These are phyloP conservation scores for Anhinga rufa DNA, from an alignment of 2,113 vertebrate species.

Conservation along the genomic window DNA sequence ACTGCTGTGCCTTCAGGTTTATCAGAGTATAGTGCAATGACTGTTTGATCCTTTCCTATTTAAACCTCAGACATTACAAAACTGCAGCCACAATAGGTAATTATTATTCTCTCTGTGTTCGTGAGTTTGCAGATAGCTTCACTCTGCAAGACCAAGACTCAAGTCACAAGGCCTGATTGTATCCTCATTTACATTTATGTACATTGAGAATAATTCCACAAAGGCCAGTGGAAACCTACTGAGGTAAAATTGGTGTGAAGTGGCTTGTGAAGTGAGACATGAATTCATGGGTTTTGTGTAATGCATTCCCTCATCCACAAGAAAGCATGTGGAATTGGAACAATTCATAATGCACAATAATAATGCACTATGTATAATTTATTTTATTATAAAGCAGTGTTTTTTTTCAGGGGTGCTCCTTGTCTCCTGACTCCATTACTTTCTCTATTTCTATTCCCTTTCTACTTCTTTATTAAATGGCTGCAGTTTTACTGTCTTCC, in stretches of 20 bases:
- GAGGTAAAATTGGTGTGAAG: slow-evolving; percentile 2
- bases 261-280: not conserved
- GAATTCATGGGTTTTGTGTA: not conserved
- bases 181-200: not conserved
- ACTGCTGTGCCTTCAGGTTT: slow-evolving; percentile 6
- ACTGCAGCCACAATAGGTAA: not conserved
- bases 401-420: not conserved
- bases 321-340: not conserved
- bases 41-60: not conserved
- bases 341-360: slow-evolving; percentile 2
- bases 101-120: not conserved
- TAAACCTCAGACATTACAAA: slow-evolving; percentile 7
- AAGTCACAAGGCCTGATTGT: not conserved
- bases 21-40: not conserved
- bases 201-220: not conserved
- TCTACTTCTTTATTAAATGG: slow-evolving; percentile 31
- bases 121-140: slow-evolving; percentile 15
- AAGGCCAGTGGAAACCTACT: not conserved
- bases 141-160: slow-evolving; percentile 1
- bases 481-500: not conserved
- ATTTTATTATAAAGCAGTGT: not conserved
- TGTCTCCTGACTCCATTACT: not conserved
- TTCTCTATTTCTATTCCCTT: slow-evolving; percentile 8
- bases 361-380: not conserved
- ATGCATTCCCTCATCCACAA: not conserved